Evolutionary conservation across 2,113 vertebrate species (phyloP).

Genomic region (Erinaceus europaeus): DNA sequence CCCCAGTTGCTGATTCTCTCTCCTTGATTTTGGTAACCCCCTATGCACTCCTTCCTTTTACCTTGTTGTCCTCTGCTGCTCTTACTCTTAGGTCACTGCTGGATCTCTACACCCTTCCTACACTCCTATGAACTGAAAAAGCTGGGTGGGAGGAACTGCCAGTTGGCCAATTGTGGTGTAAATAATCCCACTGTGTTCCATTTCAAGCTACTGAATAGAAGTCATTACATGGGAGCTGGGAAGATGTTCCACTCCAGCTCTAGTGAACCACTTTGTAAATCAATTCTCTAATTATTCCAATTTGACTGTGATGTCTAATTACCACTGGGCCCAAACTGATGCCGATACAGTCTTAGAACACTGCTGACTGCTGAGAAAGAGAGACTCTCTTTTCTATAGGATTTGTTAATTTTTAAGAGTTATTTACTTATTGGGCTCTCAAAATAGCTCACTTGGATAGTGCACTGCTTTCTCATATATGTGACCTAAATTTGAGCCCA

Average conservation of each 20-base stretch:
- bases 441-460: too few species aligned
- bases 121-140: too few species aligned
- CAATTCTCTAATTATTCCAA: background rate
- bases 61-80: background rate
- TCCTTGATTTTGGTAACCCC: background rate
- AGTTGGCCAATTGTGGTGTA: background rate
- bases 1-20: too few species aligned
- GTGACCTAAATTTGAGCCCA: too few species aligned
- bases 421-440: too few species aligned
- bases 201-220: background rate
- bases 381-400: background rate
- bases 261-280: background rate
- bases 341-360: background rate
- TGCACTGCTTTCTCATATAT: too few species aligned
- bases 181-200: background rate
- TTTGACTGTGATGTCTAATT: background rate
- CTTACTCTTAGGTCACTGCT: background rate
- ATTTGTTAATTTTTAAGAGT: background rate
- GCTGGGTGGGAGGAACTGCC: too few species aligned
- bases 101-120: background rate
- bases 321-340: background rate
- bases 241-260: background rate
- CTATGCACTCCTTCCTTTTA: background rate
- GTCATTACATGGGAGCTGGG: background rate
- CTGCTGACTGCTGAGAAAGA: background rate